Conservation (phyloP, 2,888 invertebrate species). For the Ophioninae sp. region DNA sequence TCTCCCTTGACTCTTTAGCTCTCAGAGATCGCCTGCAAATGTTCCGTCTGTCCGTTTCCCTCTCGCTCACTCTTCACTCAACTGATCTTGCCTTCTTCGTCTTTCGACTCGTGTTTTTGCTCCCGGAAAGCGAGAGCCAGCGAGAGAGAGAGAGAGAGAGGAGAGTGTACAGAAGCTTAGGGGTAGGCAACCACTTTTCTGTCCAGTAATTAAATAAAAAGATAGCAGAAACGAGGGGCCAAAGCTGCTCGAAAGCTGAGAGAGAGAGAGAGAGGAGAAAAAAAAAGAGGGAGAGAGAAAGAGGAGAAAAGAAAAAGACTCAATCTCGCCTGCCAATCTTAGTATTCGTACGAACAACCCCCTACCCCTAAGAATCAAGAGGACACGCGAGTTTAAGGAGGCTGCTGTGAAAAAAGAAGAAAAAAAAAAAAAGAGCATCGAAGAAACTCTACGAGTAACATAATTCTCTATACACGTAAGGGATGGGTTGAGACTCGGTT, state of each 20-base stretch:
- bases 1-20: constrained; percentile 17
- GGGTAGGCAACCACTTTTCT: constrained; percentile 53
- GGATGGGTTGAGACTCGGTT: neutral
- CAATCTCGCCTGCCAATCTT: constrained; percentile 22
- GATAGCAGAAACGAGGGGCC: constrained; percentile 47
- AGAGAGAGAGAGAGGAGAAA: neutral
- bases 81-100: constrained; percentile 25
- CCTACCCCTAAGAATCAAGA: constrained; percentile 27
- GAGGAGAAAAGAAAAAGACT: neutral
- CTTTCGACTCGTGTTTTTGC: constrained; percentile 28
- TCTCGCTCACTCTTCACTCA: constrained; percentile 20
- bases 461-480: neutral
- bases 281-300: constrained; percentile 20
- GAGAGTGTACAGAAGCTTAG: constrained; percentile 47
- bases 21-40: constrained; percentile 41
- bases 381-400: constrained; percentile 20
- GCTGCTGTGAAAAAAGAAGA: neutral
- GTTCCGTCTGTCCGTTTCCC: constrained; percentile 32
- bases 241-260: constrained; percentile 34
- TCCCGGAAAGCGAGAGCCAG: neutral
- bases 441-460: constrained; percentile 2
- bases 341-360: constrained; percentile 5
- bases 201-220: constrained; percentile 64
- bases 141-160: constrained; percentile 1
- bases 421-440: neutral